A percentile compares a stretch with the other conserved stretches of the same genome.
These are phyloP conservation scores for Chaenodraco wilsoni DNA, from an alignment of 2,797 vertebrate genomes.

Conservation along the genomic window DNA sequence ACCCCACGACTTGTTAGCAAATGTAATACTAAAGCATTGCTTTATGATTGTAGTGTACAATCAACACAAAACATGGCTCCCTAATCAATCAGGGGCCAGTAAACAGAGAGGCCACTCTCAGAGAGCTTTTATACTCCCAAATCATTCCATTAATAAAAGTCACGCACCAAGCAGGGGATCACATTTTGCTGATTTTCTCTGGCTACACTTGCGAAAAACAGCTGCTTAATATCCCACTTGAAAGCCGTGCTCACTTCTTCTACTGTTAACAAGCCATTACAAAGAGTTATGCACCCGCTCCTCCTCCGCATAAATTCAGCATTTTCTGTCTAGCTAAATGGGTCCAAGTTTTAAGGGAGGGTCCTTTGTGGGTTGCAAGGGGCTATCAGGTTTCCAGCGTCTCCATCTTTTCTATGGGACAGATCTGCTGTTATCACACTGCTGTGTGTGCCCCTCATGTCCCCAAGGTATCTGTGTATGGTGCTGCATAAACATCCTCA, in stretches of 20 bases:
- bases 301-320: conserved; percentile 87
- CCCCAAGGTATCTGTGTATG: conserved; percentile 52
- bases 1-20: conserved; percentile 57
- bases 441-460: conserved; percentile 47
- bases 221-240: conserved; percentile 95
- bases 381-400: conserved; percentile 42
- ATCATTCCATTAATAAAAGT: conserved; percentile 95
- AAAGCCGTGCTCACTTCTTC: conserved; percentile 92
- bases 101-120: conserved; percentile 77
- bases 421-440: conserved; percentile 58
- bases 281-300: conserved; percentile 88
- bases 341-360: conserved; percentile 84
- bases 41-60: conserved; percentile 76
- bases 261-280: conserved; percentile 95
- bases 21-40: conserved; percentile 72
- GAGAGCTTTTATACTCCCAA: conserved; percentile 85
- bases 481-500: conserved; percentile 40
- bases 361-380: conserved; percentile 64
- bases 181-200: conserved; percentile 95
- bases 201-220: conserved; percentile 89
- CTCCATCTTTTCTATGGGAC: conserved; percentile 57
- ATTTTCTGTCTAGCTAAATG: conserved; percentile 81
- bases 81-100: conserved; percentile 77
- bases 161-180: conserved; percentile 86
- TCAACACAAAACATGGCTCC: conserved; percentile 63